Evolutionary conservation across 2,797 vertebrate genomes (phyloP).

Genomic region (Valencia hispanica): DNA sequence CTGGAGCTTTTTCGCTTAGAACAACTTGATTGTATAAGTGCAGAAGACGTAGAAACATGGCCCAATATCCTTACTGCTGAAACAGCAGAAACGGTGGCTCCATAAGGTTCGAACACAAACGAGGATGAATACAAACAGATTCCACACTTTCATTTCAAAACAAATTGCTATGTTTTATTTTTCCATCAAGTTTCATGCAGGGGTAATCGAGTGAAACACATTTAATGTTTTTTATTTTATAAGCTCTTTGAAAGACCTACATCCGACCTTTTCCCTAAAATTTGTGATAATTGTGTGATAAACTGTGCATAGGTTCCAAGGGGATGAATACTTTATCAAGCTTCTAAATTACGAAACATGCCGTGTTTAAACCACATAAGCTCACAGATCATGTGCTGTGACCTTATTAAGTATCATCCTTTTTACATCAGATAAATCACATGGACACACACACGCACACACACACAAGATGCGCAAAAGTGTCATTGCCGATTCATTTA

Average conservation of each 20-base stretch:
- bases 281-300: background rate
- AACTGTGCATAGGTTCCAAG: background rate
- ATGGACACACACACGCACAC: conserved; percentile 3
- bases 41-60: background rate
- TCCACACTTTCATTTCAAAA: too few relatives aligned
- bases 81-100: too few relatives aligned
- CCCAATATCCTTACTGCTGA: background rate
- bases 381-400: conserved; percentile 36
- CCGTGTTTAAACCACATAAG: conserved; percentile 5
- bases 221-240: background rate
- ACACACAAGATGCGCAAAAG: conserved; percentile 22
- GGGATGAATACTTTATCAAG: background rate
- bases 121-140: too few relatives aligned
- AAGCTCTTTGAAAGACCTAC: background rate
- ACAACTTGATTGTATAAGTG: background rate
- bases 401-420: conserved; percentile 60
- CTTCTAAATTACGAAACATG: background rate
- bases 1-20: background rate
- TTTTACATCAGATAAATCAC: conserved; percentile 58
- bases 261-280: background rate
- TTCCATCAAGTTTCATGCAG: background rate
- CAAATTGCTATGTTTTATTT: too few relatives aligned
- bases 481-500: conserved; percentile 72
- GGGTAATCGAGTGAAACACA: background rate
- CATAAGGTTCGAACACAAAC: too few relatives aligned